Conservation (phyloP, 2,113 vertebrate species). For the Ctenodactylus gundi region DNA sequence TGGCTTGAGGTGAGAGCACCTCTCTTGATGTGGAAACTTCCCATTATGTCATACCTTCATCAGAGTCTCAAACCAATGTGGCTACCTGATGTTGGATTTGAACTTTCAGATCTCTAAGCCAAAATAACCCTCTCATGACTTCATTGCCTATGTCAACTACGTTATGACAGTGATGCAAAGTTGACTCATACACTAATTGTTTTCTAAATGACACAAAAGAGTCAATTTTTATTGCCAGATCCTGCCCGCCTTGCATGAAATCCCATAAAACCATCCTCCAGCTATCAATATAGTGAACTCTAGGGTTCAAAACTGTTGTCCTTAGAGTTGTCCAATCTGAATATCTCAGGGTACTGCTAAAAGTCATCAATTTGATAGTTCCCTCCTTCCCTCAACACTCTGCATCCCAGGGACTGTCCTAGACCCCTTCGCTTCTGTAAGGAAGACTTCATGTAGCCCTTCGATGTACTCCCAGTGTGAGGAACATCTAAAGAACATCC, state of each 20-base stretch:
- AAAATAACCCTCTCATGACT: not conserved
- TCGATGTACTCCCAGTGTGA: not conserved
- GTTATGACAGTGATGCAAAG: not conserved
- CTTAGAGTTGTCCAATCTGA: not conserved
- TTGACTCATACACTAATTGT: too few relatives aligned
- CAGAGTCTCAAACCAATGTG: not conserved
- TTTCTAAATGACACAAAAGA: not conserved
- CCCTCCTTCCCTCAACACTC: not conserved
- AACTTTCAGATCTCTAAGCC: not conserved
- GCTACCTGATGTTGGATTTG: not conserved
- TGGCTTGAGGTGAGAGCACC: not conserved
- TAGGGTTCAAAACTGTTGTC: not conserved
- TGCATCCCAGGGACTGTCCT: too few relatives aligned
- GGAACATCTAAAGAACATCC: too few relatives aligned
- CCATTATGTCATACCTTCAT: not conserved
- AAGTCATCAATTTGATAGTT: not conserved
- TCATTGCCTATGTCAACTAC: rapidly evolving
- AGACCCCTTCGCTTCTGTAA: not conserved
- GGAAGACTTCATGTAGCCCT: not conserved
- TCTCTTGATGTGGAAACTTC: rapidly evolving
- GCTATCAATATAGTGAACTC: not conserved
- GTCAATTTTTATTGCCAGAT: not conserved
- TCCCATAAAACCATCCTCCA: not conserved
- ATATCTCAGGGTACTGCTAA: not conserved
- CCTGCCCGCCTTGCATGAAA: not conserved